Conservation (phyloP, 2,797 vertebrate genomes). For the Chelon labrosus region DNA sequence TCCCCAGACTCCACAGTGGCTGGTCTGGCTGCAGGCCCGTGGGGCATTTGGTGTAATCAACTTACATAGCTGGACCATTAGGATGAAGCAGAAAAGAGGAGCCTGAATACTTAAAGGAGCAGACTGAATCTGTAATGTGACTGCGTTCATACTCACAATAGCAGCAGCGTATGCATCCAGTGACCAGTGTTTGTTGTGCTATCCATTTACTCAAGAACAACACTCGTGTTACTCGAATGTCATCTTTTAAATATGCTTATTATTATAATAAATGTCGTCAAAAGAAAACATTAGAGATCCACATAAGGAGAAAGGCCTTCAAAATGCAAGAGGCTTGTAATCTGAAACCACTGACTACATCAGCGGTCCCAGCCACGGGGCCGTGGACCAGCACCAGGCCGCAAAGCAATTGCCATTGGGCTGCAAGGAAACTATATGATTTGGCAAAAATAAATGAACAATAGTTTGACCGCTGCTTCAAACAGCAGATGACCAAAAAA, state of each 20-base stretch:
- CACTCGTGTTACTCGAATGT: background rate
- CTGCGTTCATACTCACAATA: constrained; percentile 3
- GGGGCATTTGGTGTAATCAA: constrained; percentile 64
- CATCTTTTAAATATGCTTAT: constrained; percentile 13
- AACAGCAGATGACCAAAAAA: too few relatives aligned
- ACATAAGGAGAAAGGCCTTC: background rate
- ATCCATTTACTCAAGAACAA: constrained; percentile 9
- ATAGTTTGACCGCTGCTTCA: too few relatives aligned
- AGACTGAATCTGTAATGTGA: constrained; percentile 41
- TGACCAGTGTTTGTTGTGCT: constrained; percentile 6
- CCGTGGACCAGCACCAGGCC: too few relatives aligned
- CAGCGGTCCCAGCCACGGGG: too few relatives aligned
- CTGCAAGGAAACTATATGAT: too few relatives aligned
- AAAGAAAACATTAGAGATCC: background rate
- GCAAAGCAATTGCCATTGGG: too few relatives aligned
- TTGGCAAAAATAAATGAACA: too few relatives aligned
- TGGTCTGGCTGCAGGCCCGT: constrained; percentile 66
- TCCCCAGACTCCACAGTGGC: constrained; percentile 63
- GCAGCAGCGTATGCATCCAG: constrained; percentile 17
- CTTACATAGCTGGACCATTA: constrained; percentile 69
- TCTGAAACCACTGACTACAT: too few relatives aligned
- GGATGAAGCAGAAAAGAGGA: constrained; percentile 37
- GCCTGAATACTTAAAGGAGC: constrained; percentile 41
- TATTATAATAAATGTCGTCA: background rate
- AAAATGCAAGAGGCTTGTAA: too few relatives aligned